Percentiles rank a stretch among this genome's conserved stretches.
Evolutionary conservation across 2,888 invertebrate genomes (phyloP).

Genomic region (Tetranychus truncatus): DNA sequence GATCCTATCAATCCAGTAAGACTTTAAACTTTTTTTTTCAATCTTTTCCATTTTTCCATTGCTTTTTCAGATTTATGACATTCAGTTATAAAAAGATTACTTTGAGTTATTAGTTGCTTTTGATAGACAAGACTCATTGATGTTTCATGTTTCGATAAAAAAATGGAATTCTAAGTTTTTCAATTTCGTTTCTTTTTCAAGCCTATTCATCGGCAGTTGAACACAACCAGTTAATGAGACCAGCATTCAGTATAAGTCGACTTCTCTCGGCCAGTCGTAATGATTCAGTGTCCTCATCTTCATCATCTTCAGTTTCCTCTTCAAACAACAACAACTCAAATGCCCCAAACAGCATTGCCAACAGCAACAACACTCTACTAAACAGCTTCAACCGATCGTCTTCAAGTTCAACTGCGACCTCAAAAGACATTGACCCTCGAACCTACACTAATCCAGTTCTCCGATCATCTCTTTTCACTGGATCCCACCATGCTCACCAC

Average conservation of each 20-base stretch:
- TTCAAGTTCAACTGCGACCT: not conserved
- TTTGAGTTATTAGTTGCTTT: too few species aligned
- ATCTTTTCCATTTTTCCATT: too few species aligned
- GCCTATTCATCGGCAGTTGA: not conserved
- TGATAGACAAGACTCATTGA: too few species aligned
- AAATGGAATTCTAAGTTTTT: too few species aligned
- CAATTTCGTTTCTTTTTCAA: not conserved
- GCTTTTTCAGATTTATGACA: too few species aligned
- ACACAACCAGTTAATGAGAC: not conserved
- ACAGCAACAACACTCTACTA: not conserved
- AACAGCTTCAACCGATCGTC: not conserved
- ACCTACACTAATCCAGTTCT: not conserved
- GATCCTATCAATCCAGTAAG: not conserved
- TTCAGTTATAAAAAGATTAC: too few species aligned
- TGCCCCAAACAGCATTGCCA: not conserved
- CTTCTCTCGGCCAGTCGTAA: not conserved
- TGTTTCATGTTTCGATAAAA: too few species aligned
- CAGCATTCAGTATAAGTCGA: not conserved
- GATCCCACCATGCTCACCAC: slow-evolving; percentile 4
- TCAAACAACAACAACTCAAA: not conserved
- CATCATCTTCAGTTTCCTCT: not conserved
- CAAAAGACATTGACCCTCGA: not conserved
- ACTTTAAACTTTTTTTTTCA: not conserved
- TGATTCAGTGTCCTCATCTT: not conserved
- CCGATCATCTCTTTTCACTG: not conserved